Base-by-base conservation (phyloP, 2,888 invertebrate genomes). In the Eucera pruinosa region DNA sequence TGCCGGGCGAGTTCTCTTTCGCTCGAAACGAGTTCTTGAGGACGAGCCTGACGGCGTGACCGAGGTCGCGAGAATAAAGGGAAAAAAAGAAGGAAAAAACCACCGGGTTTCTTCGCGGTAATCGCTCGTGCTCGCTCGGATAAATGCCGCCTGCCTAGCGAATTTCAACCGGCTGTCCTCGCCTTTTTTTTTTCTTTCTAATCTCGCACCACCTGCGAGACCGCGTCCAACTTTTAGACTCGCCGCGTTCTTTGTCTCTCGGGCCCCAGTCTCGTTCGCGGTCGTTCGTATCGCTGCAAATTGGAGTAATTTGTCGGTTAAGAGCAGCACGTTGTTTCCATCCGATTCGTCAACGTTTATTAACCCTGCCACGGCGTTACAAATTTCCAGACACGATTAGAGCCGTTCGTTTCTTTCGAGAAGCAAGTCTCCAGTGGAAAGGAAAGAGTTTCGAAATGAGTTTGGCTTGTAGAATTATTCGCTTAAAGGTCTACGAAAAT, bases 11-110 rank as follows among this genome's bases (percentile, higher is more conserved):
- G 79, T 83, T 83, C 83, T 83, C 83, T 83, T 81, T 83, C 83
- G 71, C 79, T 83, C 47, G 67, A 66, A 83, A 83, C 83, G 81
- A 73, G 83, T 83, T 83, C 78, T 76, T 65, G 76, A 65, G 81
- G 81, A 83, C 83, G 74, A 50, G 71, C 45, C 64, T 47, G n/a
- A 60, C 47, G 61, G 72, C 80, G 80, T 69, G 81, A 83, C 83
- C 70, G 81, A 75, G 76, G 61, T 73, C 64, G 68, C 47, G 36
- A 43, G 43, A 60, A 52, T 57, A 77, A 60, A 75, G 52, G 70
- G 15, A 75, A 81, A 66, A 47, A 75, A 81, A n/a, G n/a, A n/a
- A n/a, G n/a, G n/a, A n/a, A 67, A 50, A 62, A 64, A 75, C 30
- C 25, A 6, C 6, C 9, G 30, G 20, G 33, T n/a, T n/a, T n/a